Evolutionary conservation across 2,888 invertebrate species (phyloP), one percentile per base, ranked within the genome.

Genomic region (Lycia hirtaria): DNA sequence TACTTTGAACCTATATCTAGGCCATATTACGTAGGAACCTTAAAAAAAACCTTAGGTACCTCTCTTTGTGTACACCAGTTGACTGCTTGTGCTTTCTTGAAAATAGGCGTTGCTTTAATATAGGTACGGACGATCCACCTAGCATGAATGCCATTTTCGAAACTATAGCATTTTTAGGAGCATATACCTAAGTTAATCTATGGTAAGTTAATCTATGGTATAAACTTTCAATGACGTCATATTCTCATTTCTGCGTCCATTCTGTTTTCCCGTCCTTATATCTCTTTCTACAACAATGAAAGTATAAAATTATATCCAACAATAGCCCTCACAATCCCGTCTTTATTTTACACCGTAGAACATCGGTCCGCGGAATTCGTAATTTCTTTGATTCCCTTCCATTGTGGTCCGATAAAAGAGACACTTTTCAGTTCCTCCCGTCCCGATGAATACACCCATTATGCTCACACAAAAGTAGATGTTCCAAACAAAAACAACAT

Each of bases 361-460:
- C 79, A 78, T 74, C 72, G 78, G 76, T 72, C 74, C 73, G 76
- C 75, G 56, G 63, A 84, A 87, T 85, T 83, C 81, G 81, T 88
- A 88, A 88, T 89, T 88, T 90, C 89, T 90, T 90, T 88, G 90
- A 91, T 90, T 90, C 85, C 75, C 80, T 76, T 70, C 88, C 77
- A 88, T 89, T 89, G 89, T 90, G 76, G 79, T 67, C 68, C 83
- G 89, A 90, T 91, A 90, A 90, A 89, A 83, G 87, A 84, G 88
- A 90, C 89, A 89, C 88, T 91, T 90, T 87, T 85, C 78, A 78
- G 81, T 79, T 80, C 80, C 79, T 80, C 80, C 80, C 74, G 80
- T 85, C 81, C 85, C 88, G 86, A 88, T 89, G 88, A 89, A 88
- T 88, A 89, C 87, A 85, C 85, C 87, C 87, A 89, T 91, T 90